Conservation (phyloP, 1,140 invertebrate species). For the Megalopta genalis region DNA sequence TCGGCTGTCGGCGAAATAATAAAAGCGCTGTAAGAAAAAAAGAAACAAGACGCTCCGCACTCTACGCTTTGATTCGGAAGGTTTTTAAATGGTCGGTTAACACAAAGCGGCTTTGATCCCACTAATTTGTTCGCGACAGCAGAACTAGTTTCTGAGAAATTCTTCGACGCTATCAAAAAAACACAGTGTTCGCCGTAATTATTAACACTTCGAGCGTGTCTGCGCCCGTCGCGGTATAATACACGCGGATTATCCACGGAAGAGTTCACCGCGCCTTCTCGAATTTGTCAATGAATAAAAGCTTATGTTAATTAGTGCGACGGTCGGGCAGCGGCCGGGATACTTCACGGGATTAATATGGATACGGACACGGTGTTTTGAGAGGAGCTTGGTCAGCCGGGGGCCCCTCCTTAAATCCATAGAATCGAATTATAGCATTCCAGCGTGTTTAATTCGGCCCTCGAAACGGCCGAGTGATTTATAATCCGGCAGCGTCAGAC, state of each 20-base stretch:
- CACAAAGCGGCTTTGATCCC: too few species aligned
- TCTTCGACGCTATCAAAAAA: neutral
- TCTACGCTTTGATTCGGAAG: too few species aligned
- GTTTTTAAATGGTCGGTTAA: too few species aligned
- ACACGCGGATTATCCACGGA: constrained; percentile 13
- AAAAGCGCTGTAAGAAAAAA: too few species aligned
- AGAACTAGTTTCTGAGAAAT: neutral
- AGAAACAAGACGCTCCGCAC: too few species aligned
- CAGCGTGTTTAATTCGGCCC: constrained; percentile 53
- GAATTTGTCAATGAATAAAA: constrained; percentile 45
- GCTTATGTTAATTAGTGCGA: constrained; percentile 38
- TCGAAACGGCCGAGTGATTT: constrained; percentile 54
- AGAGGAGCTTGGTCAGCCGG: neutral
- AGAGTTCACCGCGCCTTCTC: constrained; percentile 15
- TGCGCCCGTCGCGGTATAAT: neutral
- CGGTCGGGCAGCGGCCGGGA: neutral
- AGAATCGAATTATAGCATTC: constrained; percentile 55
- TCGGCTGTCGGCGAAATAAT: too few species aligned
- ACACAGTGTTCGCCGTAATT: neutral
- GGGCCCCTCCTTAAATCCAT: constrained; percentile 34
- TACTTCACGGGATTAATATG: constrained; percentile 35
- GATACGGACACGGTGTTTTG: neutral
- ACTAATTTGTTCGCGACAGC: too few species aligned
- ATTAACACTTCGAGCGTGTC: neutral
- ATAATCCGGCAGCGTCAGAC: constrained; percentile 53